Conservation (phyloP, 2,888 invertebrate species). For the Perithous albicinctus region DNA sequence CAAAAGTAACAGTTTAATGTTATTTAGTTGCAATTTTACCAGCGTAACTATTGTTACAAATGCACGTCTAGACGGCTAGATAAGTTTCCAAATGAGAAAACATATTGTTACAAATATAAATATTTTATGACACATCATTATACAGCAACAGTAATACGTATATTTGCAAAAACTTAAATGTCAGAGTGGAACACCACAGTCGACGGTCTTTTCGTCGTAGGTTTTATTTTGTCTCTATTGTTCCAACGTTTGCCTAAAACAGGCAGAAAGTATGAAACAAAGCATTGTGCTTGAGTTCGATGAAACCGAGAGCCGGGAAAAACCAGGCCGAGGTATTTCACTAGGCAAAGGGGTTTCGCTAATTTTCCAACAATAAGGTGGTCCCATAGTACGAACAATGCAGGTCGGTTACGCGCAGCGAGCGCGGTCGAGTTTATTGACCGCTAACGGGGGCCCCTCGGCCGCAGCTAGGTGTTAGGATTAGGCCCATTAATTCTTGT, state of each 20-base stretch:
- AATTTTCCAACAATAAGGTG: conserved; percentile 56
- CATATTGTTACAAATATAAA: not conserved
- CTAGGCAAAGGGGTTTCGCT: conserved; percentile 69
- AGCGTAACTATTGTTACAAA: too few relatives aligned
- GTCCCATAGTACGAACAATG: conserved; percentile 35
- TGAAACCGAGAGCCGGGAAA: conserved; percentile 66
- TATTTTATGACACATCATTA: not conserved
- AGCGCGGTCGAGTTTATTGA: conserved; percentile 69
- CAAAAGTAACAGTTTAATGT: too few relatives aligned
- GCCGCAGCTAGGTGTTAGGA: conserved; percentile 65
- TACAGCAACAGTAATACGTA: not conserved
- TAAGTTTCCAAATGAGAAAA: not conserved
- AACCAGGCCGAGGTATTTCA: conserved; percentile 49
- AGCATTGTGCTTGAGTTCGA: conserved; percentile 48
- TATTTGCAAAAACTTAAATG: not conserved
- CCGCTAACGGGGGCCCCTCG: conserved; percentile 58
- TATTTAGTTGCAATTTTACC: too few relatives aligned
- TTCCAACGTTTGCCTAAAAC: not conserved
- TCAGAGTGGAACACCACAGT: not conserved
- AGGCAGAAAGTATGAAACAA: not conserved
- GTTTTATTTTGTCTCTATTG: not conserved
- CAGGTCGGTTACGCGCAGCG: conserved; percentile 30
- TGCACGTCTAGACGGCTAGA: not conserved
- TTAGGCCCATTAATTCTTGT: conserved; percentile 72
- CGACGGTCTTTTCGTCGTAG: not conserved